Evolutionary conservation across 1,140 invertebrate species (phyloP).

Genomic region (Nephotettix cincticeps): DNA sequence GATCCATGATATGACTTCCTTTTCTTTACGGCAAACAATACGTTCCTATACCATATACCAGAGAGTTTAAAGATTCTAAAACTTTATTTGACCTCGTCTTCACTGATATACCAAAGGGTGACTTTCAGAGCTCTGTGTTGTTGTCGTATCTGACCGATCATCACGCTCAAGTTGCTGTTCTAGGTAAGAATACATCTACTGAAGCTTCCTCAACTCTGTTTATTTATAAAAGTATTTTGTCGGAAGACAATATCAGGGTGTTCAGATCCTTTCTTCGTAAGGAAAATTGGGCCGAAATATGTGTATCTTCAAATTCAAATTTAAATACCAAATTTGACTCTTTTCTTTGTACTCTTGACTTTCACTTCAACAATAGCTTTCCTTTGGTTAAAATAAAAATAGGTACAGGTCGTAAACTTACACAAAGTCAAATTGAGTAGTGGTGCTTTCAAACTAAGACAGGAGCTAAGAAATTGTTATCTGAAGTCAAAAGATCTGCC

Average conservation of each 20-base stretch:
- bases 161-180: background rate
- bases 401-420: background rate
- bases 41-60: background rate
- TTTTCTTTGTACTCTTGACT: background rate
- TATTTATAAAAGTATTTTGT: background rate
- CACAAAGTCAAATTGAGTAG: no score
- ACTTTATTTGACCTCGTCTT: background rate
- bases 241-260: no score
- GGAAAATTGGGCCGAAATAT: no score
- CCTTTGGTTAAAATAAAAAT: background rate
- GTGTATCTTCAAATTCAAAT: no score
- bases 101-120: background rate
- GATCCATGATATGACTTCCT: no score
- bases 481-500: conserved; percentile 5
- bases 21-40: background rate
- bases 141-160: background rate
- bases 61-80: background rate
- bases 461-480: background rate
- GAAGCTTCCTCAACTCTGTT: background rate
- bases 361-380: background rate
- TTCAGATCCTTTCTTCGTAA: no score
- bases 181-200: background rate
- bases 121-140: no score
- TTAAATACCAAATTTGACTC: background rate
- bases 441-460: background rate